A percentile compares a stretch with the other conserved stretches of the same genome.
phyloP scores from a whole-genome alignment of 2,888 invertebrate genomes.

The Tortrix viridana region DNA sequence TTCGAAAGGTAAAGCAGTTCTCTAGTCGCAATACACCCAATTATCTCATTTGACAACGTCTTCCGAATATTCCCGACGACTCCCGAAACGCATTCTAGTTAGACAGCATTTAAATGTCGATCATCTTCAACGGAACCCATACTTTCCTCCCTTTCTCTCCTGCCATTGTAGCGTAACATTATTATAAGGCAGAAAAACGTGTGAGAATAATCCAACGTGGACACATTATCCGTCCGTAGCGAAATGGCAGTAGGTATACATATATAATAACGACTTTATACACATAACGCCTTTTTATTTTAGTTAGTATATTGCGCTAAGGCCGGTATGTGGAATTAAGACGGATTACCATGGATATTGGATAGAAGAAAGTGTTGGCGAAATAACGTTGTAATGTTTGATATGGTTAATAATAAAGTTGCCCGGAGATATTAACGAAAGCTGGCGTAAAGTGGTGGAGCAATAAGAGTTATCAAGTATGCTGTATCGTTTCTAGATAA shows the following conservation, averaged over 20 bases:
- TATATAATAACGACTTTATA: too few relatives aligned
- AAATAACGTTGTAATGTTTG: conserved; percentile 17
- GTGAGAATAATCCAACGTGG: conserved; percentile 35
- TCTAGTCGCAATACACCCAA: too few relatives aligned
- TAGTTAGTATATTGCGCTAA: conserved; percentile 2
- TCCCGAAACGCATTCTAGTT: too few relatives aligned
- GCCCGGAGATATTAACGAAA: not conserved
- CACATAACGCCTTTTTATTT: too few relatives aligned
- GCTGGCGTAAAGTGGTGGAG: not conserved
- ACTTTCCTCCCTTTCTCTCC: conserved; percentile 11
- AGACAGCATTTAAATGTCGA: too few relatives aligned
- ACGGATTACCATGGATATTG: conserved; percentile 26
- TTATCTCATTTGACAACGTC: too few relatives aligned
- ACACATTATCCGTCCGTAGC: conserved; percentile 2
- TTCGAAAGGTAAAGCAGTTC: too few relatives aligned
- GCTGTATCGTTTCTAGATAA: too few relatives aligned
- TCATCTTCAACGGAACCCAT: conserved; percentile 24
- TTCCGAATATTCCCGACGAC: too few relatives aligned
- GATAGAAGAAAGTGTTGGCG: conserved; percentile 15
- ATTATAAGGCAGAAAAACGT: conserved; percentile 43
- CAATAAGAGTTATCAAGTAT: too few relatives aligned
- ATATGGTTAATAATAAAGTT: conserved; percentile 3
- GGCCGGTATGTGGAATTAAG: conserved; percentile 33
- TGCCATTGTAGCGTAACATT: conserved; percentile 34
- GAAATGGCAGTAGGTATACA: too few relatives aligned